These are phyloP conservation scores for Drosophila persimilis DNA, from an alignment of 1,140 invertebrate genomes.

Conservation along the genomic window DNA sequence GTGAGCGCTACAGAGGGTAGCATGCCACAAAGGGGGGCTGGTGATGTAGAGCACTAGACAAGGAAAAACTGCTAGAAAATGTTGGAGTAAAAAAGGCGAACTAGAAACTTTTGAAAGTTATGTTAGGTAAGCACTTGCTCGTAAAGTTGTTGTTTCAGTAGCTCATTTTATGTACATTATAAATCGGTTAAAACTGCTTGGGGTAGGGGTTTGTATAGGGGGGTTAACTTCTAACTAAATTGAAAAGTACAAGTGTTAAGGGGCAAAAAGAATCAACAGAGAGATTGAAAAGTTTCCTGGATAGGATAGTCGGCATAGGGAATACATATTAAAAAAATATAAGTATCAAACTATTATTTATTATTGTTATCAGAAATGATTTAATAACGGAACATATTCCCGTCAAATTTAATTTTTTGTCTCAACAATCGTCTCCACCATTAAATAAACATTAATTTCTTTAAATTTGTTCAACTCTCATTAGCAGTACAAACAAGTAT, in stretches of 20 bases:
- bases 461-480: constrained; percentile 10
- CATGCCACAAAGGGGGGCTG: background rate
- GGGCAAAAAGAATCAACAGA: too few relatives aligned
- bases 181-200: background rate
- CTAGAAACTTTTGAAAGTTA: background rate
- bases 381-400: background rate
- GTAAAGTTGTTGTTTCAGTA: background rate
- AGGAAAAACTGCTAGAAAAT: constrained; percentile 1
- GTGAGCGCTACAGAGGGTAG: constrained; percentile 6
- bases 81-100: constrained; percentile 1
- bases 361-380: background rate
- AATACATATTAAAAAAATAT: too few relatives aligned
- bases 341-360: background rate
- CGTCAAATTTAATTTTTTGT: background rate
- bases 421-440: background rate
- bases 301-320: too few relatives aligned
- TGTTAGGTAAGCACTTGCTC: constrained; percentile 9
- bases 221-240: too few relatives aligned
- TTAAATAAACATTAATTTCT: constrained; percentile 30
- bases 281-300: too few relatives aligned
- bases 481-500: constrained; percentile 18
- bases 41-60: too few relatives aligned
- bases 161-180: background rate
- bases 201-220: too few relatives aligned
- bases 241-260: too few relatives aligned